These are phyloP conservation scores for Lepus europaeus DNA, from an alignment of 2,113 vertebrate species.

Conservation along the genomic window DNA sequence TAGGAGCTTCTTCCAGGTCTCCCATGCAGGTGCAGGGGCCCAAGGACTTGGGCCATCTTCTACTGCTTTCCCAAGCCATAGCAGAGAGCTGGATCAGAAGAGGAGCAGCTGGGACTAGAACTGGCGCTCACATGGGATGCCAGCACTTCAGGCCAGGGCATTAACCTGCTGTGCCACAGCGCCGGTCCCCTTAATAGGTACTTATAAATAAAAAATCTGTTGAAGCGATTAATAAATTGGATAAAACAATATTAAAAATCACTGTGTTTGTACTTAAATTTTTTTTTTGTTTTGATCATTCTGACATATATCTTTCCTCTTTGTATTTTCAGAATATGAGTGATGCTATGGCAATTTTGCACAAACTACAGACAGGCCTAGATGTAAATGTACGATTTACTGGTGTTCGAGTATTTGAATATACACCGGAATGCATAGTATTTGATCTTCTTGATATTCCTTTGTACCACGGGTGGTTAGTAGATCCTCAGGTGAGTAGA, in stretches of 20 bases:
- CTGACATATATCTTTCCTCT: slow-evolving; percentile 21
- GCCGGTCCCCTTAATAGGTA: too few species aligned
- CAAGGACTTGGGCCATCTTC: too few species aligned
- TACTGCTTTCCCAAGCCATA: too few species aligned
- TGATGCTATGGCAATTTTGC: slow-evolving; percentile 98
- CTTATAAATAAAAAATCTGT: neutral
- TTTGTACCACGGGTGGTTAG: slow-evolving; percentile 98
- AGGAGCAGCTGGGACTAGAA: too few species aligned
- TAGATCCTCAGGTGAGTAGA: slow-evolving; percentile 96
- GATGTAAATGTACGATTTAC: slow-evolving; percentile 99
- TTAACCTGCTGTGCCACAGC: too few species aligned
- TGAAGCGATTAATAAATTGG: slow-evolving; percentile 22
- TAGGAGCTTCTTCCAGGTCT: too few species aligned
- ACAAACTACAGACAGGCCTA: slow-evolving; percentile 98
- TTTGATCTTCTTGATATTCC: slow-evolving; percentile 99
- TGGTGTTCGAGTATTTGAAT: slow-evolving; percentile 97
- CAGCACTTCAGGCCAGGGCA: too few species aligned
- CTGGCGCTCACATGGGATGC: too few species aligned
- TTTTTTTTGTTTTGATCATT: neutral
- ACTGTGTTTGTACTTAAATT: neutral
- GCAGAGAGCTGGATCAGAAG: too few species aligned
- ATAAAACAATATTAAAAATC: slow-evolving; percentile 46
- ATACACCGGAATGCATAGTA: slow-evolving; percentile 99
- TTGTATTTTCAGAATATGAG: slow-evolving; percentile 95
- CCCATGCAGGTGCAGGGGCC: too few species aligned